Evolutionary conservation across 2,888 invertebrate genomes (phyloP), one percentile per base, ranked within the genome.

Genomic region (Gymnoscelis rufifasciata): DNA sequence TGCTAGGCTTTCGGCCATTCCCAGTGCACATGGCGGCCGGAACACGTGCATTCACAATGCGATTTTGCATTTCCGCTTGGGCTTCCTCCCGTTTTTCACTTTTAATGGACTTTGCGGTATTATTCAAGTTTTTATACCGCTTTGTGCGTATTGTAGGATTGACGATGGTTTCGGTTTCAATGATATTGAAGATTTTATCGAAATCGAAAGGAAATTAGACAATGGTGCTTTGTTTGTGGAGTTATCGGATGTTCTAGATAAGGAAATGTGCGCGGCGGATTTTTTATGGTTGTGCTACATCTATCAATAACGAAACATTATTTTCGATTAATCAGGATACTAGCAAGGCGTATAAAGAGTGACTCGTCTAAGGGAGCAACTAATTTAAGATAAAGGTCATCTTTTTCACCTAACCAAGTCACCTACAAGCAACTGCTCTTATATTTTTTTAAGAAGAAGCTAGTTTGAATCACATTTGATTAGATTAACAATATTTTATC

Each of bases 11-110:
- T 35, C 29, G 78, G 10, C 19, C n/a, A 11, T 10, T 14, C 10
- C 8, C 33, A 19, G 10, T 35, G 35, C 35, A 35, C 14, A 2
- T n/a, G 15, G 71, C 71, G 64, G 64, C 82, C 84, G 86, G 86
- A 81, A 83, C 88, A 87, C 88, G 88, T 87, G 88, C 84, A 84
- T 83, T 84, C 86, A 87, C 84, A 88, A 88, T 80, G 71, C 69
- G 73, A 81, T 81, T 88, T 87, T 88, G 88, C 88, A 88, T 88
- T 88, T 88, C 88, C 88, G 87, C 71, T 75, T 80, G 88, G 87
- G 88, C 87, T 88, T 88, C 88, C 88, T 86, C 78, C 74, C 59
- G 71, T 74, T 83, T 87, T 88, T 87, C 83, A 84, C 86, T 87
- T 83, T 88, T 84, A 83, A 82, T 76, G 62, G 73, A 49, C 43